phyloP scores from a whole-genome alignment of 1,140 invertebrate genomes.

The Leguminivora glycinivorella region DNA sequence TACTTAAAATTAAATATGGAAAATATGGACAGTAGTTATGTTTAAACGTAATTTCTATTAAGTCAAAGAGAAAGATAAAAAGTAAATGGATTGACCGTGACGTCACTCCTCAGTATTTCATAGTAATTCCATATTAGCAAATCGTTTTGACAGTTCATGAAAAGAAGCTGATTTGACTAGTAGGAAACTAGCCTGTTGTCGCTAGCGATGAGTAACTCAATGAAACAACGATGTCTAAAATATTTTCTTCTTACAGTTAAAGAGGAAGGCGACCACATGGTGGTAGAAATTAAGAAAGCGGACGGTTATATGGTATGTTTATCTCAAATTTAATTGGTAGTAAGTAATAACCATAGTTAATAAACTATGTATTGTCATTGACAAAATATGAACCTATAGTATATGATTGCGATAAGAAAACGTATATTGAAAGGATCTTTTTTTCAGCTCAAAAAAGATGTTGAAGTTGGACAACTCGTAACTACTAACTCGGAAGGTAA shows the following conservation, averaged over 20 bases:
- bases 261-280: slow-evolving; percentile 65
- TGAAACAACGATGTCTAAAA: slow-evolving; percentile 40
- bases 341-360: too few species aligned
- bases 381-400: not conserved
- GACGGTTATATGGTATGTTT: slow-evolving; percentile 59
- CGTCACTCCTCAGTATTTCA: too few species aligned
- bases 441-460: slow-evolving; percentile 6
- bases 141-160: too few species aligned
- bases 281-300: slow-evolving; percentile 70
- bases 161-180: too few species aligned
- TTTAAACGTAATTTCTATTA: too few species aligned
- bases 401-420: not conserved
- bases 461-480: slow-evolving; percentile 12
- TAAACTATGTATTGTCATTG: not conserved
- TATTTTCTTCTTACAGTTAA: slow-evolving; percentile 55
- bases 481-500: slow-evolving; percentile 61
- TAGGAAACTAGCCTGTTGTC: too few species aligned
- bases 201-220: slow-evolving; percentile 54
- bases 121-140: too few species aligned
- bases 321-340: not conserved
- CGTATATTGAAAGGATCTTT: not conserved
- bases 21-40: too few species aligned
- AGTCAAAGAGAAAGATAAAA: too few species aligned
- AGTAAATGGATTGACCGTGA: too few species aligned
- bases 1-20: too few species aligned